Conservation (phyloP, 2,797 vertebrate genomes). For the Sebastes diaconus region DNA sequence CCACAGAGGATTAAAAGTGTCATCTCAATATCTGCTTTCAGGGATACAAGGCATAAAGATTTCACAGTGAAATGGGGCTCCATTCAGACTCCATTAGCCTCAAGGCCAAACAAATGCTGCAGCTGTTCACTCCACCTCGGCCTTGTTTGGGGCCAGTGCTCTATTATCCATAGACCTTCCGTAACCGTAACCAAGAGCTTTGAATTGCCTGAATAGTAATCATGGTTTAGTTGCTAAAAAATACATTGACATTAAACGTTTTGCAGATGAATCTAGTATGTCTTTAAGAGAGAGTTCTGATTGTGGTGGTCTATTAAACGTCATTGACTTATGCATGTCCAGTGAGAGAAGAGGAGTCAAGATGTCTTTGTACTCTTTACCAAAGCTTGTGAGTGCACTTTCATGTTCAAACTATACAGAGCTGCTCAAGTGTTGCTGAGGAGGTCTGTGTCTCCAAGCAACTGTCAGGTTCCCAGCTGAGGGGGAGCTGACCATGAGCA, state of each 20-base stretch:
- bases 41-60: background rate
- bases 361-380: background rate
- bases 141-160: background rate
- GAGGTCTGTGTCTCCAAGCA: slow-evolving; percentile 42
- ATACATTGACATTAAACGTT: background rate
- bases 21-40: slow-evolving; percentile 1
- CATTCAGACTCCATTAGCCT: background rate
- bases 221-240: background rate
- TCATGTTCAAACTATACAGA: slow-evolving; percentile 11
- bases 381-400: slow-evolving; percentile 14
- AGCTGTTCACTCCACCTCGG: background rate
- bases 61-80: background rate
- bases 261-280: background rate
- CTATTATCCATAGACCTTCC: background rate
- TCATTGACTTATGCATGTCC: background rate
- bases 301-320: background rate
- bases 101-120: background rate
- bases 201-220: too few species aligned
- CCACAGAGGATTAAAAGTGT: slow-evolving; percentile 2
- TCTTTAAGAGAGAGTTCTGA: background rate
- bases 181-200: too few species aligned
- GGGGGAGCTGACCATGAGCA: slow-evolving; percentile 16
- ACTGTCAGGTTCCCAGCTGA: slow-evolving; percentile 14
- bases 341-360: background rate
- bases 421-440: slow-evolving; percentile 6